These are phyloP conservation scores for Lasius fuliginosus DNA, from an alignment of 2,888 invertebrate genomes.

Conservation along the genomic window DNA sequence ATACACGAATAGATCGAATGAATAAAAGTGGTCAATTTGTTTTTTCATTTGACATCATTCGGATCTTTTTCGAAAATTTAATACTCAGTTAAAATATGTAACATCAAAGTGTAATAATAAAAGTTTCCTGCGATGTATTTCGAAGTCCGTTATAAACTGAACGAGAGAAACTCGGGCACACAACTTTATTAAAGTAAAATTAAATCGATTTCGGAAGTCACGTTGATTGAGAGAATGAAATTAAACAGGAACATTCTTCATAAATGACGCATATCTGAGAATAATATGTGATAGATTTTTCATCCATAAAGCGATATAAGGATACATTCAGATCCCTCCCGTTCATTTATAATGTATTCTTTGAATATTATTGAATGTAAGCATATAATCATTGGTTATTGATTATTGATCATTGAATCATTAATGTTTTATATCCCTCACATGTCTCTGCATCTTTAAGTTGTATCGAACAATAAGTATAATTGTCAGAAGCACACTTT, in stretches of 20 bases:
- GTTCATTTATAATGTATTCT: background rate
- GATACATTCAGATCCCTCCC: background rate
- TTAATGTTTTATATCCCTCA: slow-evolving; percentile 10
- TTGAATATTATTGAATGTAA: slow-evolving; percentile 12
- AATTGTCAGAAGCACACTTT: slow-evolving; percentile 8
- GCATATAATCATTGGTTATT: background rate
- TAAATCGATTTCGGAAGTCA: slow-evolving; percentile 12
- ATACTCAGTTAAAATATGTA: background rate
- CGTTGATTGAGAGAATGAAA: background rate
- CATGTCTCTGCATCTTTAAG: background rate
- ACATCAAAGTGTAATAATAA: background rate
- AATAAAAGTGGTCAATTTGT: background rate
- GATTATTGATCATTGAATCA: background rate
- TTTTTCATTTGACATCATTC: slow-evolving; percentile 20
- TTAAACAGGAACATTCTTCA: background rate
- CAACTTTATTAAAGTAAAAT: background rate
- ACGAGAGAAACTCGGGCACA: background rate
- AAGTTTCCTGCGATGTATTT: slow-evolving; percentile 12
- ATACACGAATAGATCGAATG: slow-evolving; percentile 11
- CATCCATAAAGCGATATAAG: background rate
- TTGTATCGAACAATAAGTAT: background rate
- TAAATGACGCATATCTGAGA: background rate
- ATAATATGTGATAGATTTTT: background rate
- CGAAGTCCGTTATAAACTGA: background rate
- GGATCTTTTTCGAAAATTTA: background rate